phyloP scores from a whole-genome alignment of 2,113 vertebrate genomes.

The Sterrhoptilus dennistouni region DNA sequence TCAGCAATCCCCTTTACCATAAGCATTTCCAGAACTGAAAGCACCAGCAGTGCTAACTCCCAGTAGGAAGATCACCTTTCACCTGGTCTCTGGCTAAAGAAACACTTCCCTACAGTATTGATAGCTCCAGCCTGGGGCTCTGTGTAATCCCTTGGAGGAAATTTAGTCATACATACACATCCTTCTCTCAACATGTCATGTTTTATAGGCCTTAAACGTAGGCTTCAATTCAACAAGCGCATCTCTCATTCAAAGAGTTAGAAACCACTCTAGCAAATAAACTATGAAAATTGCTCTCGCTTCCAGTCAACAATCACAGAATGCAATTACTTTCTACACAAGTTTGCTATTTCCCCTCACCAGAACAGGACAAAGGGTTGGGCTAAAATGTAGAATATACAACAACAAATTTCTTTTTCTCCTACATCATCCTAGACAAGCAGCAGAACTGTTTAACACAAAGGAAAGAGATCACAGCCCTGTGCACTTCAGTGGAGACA shows the following conservation, averaged over 20 bases:
- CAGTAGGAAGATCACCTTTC: background rate
- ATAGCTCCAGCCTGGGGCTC: background rate
- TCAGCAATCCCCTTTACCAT: background rate
- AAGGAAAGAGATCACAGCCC: background rate
- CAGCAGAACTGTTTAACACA: background rate
- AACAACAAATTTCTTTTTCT: background rate
- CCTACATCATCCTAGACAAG: background rate
- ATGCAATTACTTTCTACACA: background rate
- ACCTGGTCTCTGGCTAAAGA: background rate
- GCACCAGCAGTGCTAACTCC: background rate
- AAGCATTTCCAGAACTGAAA: background rate
- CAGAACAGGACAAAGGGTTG: background rate
- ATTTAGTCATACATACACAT: background rate
- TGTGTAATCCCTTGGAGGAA: background rate
- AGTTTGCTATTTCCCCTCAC: background rate
- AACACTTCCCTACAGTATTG: background rate
- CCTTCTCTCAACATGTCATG: background rate
- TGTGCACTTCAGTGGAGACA: background rate
- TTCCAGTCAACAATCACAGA: background rate
- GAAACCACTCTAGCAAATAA: background rate
- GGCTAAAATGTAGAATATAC: background rate
- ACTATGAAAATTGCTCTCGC: background rate
- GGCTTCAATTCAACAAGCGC: background rate
- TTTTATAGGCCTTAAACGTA: background rate
- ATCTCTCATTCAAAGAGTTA: background rate